These are phyloP conservation scores for Caenorhabditis latens DNA, from an alignment of 1,140 invertebrate species.

Conservation along the genomic window DNA sequence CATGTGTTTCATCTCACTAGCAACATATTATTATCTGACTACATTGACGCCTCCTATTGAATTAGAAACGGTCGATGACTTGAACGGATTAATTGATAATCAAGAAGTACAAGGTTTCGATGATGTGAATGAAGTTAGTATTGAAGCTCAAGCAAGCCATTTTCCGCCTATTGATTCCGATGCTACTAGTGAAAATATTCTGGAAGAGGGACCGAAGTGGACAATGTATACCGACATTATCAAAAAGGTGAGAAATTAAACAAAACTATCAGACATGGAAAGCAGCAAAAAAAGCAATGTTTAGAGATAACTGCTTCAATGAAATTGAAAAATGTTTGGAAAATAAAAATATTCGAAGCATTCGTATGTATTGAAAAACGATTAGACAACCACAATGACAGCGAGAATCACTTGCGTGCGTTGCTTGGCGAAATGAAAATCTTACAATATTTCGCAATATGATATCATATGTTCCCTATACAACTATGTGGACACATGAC, in stretches of 20 bases:
- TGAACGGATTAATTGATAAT: slow-evolving; percentile 37
- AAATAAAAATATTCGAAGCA: no score
- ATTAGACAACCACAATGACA: no score
- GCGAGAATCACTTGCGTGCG: no score
- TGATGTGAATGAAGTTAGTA: slow-evolving; percentile 36
- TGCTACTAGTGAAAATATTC: background rate
- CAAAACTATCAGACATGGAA: background rate
- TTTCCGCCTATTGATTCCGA: slow-evolving; percentile 26
- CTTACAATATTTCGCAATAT: no score
- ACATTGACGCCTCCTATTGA: background rate
- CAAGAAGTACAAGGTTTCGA: slow-evolving; percentile 2
- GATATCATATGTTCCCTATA: no score
- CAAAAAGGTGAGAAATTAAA: background rate
- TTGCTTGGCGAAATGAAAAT: no score
- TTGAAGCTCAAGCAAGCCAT: slow-evolving; percentile 21
- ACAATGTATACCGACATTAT: slow-evolving; percentile 39
- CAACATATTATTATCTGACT: slow-evolving; percentile 22
- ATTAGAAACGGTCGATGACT: background rate
- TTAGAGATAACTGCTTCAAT: no score
- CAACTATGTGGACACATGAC: no score
- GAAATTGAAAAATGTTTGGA: no score
- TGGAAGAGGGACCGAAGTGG: background rate
- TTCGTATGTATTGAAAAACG: no score
- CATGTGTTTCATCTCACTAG: slow-evolving; percentile 28
- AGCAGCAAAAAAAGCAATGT: no score